Evolutionary conservation across 2,113 vertebrate species (phyloP), one percentile per base, ranked within the genome.

Genomic region (Toxotes chatareus): DNA sequence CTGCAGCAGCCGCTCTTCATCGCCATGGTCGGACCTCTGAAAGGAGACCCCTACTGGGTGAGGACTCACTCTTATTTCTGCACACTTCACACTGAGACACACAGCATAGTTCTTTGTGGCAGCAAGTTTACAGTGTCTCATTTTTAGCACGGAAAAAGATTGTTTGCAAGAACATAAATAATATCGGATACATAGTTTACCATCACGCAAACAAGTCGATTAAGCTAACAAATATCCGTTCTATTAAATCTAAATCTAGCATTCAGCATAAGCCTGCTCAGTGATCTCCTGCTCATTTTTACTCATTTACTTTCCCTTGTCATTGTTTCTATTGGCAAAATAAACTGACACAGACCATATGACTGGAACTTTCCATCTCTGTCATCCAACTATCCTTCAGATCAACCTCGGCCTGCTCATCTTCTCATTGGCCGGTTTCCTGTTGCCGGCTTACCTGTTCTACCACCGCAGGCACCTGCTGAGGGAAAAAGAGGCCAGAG

Each of bases 1-100:
- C 93, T 98, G 23, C 97, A 97, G 88, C 96, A 97, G 91, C 96
- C 93, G 0, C 95, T 98, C 74, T 98, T 98, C 90, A 96, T 96
- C n/a, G 87, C 80, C 14, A 94, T 97, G 96, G 87, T 97, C 36
- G 96, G 94, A 19, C 94, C 94, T 1, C 84, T 97, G 14, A 34
- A 91, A 0, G 96, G 96, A 77, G 76, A 97, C 62, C 91, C 94
- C 42, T 96, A 96, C 90, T 96, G 94, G 95, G 97, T 97, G 88
- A 96, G 96, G 40, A 77, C 0, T 10, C 31, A 38, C 32, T 34
- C 14, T 56, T 9, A 40, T 23, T 2, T 49, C 31, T n/a, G 8
- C 23, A 0, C 17, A 61, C 34, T 16, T 6, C 0, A 59, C 10
- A 73, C 32, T 23, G 40, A 47, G 38, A 60, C 0, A 2, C 27